phyloP scores from a whole-genome alignment of 2,113 vertebrate genomes.

The Stigmatopora argus region DNA sequence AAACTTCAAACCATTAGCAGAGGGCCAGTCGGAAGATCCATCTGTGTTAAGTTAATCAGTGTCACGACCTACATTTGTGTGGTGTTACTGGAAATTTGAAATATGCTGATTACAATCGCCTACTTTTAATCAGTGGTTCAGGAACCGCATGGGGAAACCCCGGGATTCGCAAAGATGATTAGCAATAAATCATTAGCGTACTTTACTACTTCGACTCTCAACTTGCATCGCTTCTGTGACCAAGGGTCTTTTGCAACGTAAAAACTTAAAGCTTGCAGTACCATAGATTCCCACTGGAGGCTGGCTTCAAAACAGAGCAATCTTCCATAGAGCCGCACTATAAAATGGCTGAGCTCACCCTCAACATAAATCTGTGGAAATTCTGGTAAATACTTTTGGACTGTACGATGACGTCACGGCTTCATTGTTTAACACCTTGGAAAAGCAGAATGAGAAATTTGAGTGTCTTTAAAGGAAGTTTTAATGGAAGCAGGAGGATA shows the following conservation, averaged over 20 bases:
- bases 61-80: slow-evolving; percentile 54
- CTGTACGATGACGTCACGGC: no score
- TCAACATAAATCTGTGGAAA: no score
- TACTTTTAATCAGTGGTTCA: slow-evolving; percentile 58
- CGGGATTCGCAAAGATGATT: not conserved
- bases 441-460: no score
- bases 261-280: no score
- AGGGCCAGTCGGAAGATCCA: slow-evolving; percentile 41
- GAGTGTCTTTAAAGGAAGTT: no score
- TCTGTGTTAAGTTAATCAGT: slow-evolving; percentile 58
- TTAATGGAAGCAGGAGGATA: no score
- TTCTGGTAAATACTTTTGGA: no score
- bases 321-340: no score
- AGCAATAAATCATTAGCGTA: not conserved
- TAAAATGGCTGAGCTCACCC: no score
- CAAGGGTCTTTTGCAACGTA: not conserved
- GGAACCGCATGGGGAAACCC: slow-evolving; percentile 41
- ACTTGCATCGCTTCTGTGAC: not conserved
- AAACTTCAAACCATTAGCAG: slow-evolving; percentile 43
- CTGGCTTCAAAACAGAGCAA: no score
- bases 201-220: not conserved
- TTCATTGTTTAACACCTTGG: no score
- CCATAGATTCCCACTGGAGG: no score
- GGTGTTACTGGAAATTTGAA: slow-evolving; percentile 67
- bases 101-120: slow-evolving; percentile 68